Conservation (phyloP, 2,888 invertebrate genomes). For the Ennomos quercinarius region DNA sequence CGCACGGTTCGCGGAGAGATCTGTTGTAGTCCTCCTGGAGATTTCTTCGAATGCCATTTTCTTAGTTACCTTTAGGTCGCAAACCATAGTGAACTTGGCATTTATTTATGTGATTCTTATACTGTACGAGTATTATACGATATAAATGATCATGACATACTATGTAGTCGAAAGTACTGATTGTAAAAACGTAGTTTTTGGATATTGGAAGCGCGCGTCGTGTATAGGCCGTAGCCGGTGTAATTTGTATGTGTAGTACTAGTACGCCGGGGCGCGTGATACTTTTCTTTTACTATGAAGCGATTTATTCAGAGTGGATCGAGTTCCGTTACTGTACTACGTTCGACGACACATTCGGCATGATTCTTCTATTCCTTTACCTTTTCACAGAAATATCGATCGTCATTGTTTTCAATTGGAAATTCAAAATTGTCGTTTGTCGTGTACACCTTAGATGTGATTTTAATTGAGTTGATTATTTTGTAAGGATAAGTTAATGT, state of each 20-base stretch:
- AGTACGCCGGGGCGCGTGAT: conserved; percentile 64
- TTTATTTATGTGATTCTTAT: conserved; percentile 83
- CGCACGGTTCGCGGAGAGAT: conserved; percentile 41
- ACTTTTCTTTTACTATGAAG: conserved; percentile 67
- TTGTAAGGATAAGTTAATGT: conserved; percentile 71
- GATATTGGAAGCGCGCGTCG: conserved; percentile 63
- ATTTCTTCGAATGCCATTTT: conserved; percentile 81
- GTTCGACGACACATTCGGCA: conserved; percentile 71
- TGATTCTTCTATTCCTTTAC: conserved; percentile 33
- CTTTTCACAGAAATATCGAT: conserved; percentile 28
- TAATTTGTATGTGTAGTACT: conserved; percentile 71
- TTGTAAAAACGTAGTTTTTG: conserved; percentile 71
- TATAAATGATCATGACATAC: conserved; percentile 78
- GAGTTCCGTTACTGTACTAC: conserved; percentile 81
- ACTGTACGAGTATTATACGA: conserved; percentile 77
- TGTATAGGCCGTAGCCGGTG: conserved; percentile 64
- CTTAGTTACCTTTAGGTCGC: conserved; percentile 82
- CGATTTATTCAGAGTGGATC: conserved; percentile 80
- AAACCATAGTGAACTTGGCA: conserved; percentile 82
- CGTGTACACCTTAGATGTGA: conserved; percentile 53
- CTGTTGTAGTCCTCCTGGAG: conserved; percentile 56
- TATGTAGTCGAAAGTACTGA: conserved; percentile 72
- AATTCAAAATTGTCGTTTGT: conserved; percentile 67
- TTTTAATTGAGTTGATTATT: conserved; percentile 69
- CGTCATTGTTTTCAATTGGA: conserved; percentile 32